A percentile compares a stretch with the other conserved stretches of the same genome.
Evolutionary conservation across 2,113 vertebrate species (phyloP).

Genomic region (rat (Rattus norvegicus)): DNA sequence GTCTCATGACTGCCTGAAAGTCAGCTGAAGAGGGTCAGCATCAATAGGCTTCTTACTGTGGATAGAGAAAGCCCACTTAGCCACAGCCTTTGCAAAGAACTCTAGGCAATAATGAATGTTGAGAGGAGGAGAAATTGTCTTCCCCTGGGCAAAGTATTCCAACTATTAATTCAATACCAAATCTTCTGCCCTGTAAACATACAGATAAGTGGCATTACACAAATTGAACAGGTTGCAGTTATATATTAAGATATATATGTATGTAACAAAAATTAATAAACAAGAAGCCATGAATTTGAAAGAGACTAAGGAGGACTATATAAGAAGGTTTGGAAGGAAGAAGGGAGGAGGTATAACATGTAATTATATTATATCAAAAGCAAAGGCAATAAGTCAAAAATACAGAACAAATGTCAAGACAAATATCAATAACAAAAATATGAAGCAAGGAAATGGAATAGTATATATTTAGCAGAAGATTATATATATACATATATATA

Average conservation of each 20-base stretch:
- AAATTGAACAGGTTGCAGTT: not conserved
- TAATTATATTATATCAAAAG: not conserved
- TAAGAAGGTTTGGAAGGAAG: not conserved
- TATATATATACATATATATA: not conserved
- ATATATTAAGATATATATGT: not conserved
- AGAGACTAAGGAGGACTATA: not conserved
- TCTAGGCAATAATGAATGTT: not conserved
- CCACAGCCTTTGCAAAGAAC: not conserved
- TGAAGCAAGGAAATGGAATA: not conserved
- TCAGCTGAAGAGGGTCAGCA: not conserved
- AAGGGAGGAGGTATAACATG: no score
- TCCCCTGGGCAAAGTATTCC: not conserved
- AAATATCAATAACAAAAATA: not conserved
- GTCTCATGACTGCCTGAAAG: not conserved
- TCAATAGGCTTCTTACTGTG: not conserved
- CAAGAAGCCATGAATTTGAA: not conserved
- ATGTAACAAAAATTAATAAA: not conserved
- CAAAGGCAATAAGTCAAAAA: constrained; percentile 17
- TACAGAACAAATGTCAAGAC: not conserved
- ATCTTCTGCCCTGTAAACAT: not conserved
- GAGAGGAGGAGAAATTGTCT: not conserved
- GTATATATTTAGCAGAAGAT: constrained; percentile 8
- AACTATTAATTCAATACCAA: not conserved
- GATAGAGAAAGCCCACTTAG: not conserved
- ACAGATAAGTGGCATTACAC: not conserved